Base-by-base conservation (phyloP, 1,140 invertebrate species). In the Trichonephila inaurata region DNA sequence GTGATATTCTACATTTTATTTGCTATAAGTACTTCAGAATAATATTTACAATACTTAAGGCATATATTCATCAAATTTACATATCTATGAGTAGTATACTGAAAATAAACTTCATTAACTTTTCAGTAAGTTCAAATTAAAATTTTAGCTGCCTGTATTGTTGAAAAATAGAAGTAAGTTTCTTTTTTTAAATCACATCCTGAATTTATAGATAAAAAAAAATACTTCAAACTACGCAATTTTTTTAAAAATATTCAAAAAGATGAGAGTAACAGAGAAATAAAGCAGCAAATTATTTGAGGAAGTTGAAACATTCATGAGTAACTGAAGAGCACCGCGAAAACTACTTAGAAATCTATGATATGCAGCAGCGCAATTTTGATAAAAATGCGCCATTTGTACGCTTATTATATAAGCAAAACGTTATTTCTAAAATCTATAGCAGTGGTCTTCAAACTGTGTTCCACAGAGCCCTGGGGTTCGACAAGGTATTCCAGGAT, bases 41-140 rank as follows among this genome's bases (percentile, higher is more conserved):
- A 77, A 40, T 77, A 40, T 77, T 40, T 77, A 77, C 72, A 77
- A 77, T 14, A 77, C 16, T 77, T 77, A 77, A 33, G 28, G 24
- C 28, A 33, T 40, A 40, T 40, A 40, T 33, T 77, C 72, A 18
- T 77, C 7, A 77, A 33, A 40, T 40, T 18, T 33, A 6, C 5
- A 33, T 4, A 40, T 2, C 12, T 28, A 19, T 40, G 18, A 21
- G 18, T 64, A 64, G 2, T 64, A 19, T 19, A 64, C 6, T 21
- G 0, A 64, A 64, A 51, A 51, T 51, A 51, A 51, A 51, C 1
- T 51, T 51, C 51, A 51, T 51, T 10, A 51, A 28, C 66, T 69
- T 69, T 33, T 18, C 33, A 77, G 28, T 77, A 33, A 77, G 18
- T 40, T 14, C 5, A 77, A 77, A 77, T 16, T 33, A 77, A 77